These are phyloP conservation scores for Rhynchotus rufescens DNA, from an alignment of 2,797 vertebrate species.

Conservation along the genomic window DNA sequence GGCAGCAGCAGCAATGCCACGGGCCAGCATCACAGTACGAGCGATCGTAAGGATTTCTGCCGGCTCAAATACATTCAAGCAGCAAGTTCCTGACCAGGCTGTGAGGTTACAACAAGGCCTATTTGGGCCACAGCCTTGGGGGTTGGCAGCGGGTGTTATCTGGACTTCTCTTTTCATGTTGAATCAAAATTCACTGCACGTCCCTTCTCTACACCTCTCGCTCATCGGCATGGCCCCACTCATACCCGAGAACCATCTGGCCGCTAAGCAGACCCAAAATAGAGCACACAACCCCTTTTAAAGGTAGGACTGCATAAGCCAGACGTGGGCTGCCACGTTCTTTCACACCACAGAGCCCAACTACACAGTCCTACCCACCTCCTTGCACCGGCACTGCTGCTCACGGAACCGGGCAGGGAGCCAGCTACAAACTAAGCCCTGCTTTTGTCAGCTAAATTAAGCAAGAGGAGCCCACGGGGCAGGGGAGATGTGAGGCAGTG, in stretches of 20 bases:
- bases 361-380: not conserved
- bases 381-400: not conserved
- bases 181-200: not conserved
- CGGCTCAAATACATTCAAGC: not conserved
- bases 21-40: not conserved
- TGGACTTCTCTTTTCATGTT: not conserved
- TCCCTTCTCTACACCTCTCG: not conserved
- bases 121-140: not conserved
- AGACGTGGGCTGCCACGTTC: not conserved
- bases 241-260: not conserved
- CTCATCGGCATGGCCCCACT: not conserved
- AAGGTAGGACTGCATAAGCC: not conserved
- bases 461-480: not conserved
- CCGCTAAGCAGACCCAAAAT: not conserved
- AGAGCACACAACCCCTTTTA: not conserved
- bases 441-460: not conserved
- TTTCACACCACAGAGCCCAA: not conserved
- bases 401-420: not conserved
- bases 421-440: not conserved
- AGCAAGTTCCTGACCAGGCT: not conserved
- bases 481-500: not conserved
- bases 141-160: not conserved
- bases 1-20: rapidly evolving
- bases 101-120: not conserved
- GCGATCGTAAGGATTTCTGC: not conserved